Evolutionary conservation across 2,113 vertebrate genomes (phyloP).

Genomic region (Anser brachyrhynchus): DNA sequence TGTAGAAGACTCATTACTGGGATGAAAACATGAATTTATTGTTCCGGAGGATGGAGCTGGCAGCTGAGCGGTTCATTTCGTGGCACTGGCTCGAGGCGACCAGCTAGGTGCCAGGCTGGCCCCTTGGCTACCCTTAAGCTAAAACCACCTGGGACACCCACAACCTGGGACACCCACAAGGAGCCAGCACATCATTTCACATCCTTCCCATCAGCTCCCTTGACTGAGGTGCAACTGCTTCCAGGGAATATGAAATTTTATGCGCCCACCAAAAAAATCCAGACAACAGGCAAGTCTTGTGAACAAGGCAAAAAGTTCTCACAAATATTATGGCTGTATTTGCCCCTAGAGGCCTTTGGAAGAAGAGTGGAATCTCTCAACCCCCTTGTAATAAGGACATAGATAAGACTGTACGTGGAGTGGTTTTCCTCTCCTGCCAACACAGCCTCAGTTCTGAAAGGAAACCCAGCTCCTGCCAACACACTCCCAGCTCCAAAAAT

Average conservation of each 20-base stretch:
- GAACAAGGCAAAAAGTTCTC: not conserved
- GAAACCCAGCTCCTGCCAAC: not conserved
- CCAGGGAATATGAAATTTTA: not conserved
- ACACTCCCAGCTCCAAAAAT: not conserved
- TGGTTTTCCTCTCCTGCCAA: not conserved
- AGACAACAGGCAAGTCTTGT: not conserved
- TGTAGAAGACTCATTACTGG: constrained; percentile 33
- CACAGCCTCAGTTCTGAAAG: not conserved
- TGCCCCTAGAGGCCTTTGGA: not conserved
- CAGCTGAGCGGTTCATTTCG: not conserved
- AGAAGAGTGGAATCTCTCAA: not conserved
- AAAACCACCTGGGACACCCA: not conserved
- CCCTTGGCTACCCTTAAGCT: not conserved
- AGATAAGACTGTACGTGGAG: not conserved
- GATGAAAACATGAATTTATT: constrained; percentile 40
- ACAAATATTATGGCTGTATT: not conserved
- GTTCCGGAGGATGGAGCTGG: not conserved
- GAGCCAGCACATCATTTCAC: not conserved
- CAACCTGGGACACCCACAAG: not conserved
- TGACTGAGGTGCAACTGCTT: not conserved
- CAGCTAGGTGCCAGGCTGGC: not conserved
- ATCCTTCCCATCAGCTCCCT: not conserved
- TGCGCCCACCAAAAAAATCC: not conserved
- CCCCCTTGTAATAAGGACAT: not conserved
- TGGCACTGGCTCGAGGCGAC: accelerated